Percentiles rank a stretch among this genome's conserved stretches.
These are phyloP conservation scores for Anthrax anthrax DNA, from an alignment of 2,888 invertebrate species.

Conservation along the genomic window DNA sequence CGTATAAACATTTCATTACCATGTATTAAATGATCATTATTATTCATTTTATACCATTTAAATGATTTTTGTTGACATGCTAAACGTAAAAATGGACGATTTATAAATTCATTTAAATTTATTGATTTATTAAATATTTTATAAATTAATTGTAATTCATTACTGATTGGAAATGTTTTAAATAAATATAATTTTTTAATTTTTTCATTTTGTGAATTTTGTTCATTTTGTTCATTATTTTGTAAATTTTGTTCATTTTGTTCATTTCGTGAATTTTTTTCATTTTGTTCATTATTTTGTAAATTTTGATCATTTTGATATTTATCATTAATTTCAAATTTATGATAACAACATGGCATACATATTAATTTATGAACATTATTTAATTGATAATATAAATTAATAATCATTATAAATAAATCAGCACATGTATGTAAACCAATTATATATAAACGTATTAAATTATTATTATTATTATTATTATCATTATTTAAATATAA, in stretches of 20 bases:
- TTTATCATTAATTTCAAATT: conserved; percentile 35
- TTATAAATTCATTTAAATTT: conserved; percentile 31
- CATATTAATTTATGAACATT: conserved; percentile 43
- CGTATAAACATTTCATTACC: conserved; percentile 41
- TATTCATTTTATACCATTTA: conserved; percentile 38
- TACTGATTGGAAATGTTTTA: conserved; percentile 52
- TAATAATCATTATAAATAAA: conserved; percentile 50
- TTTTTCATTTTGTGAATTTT: no score
- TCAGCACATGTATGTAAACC: conserved; percentile 71
- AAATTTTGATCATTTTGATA: neutral
- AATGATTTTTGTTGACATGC: conserved; percentile 53
- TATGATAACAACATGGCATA: conserved; percentile 72
- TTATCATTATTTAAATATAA: conserved; percentile 15
- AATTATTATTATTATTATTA: neutral
- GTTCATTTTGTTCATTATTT: no score
- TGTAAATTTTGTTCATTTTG: no score
- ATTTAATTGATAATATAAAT: conserved; percentile 45
- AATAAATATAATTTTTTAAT: conserved; percentile 31
- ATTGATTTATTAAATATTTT: neutral
- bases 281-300: neutral
- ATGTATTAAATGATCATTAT: conserved; percentile 31
- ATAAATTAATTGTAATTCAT: conserved; percentile 19
- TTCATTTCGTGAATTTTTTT: no score
- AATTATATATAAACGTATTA: conserved; percentile 28
- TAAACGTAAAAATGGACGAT: conserved; percentile 55